phyloP scores from a whole-genome alignment of 2,888 invertebrate species.

The Carcina quercana region DNA sequence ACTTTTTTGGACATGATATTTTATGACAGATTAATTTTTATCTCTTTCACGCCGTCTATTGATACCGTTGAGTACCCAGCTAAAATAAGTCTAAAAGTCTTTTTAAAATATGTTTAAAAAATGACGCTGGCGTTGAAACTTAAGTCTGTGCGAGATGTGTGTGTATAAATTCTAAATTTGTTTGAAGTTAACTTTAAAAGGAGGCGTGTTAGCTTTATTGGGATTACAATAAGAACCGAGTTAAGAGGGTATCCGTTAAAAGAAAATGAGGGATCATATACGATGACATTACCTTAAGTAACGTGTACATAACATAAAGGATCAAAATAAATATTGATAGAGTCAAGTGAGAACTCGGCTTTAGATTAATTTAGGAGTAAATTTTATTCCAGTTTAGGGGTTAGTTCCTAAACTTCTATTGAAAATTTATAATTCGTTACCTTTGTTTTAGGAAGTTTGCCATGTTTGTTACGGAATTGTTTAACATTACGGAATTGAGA shows the following conservation, averaged over 20 bases:
- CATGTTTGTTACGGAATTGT: slow-evolving; percentile 49
- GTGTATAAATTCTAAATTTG: background rate
- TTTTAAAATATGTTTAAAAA: too few relatives aligned
- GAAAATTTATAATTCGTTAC: background rate
- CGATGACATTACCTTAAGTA: slow-evolving; percentile 43
- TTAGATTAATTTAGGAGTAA: slow-evolving; percentile 20
- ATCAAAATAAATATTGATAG: slow-evolving; percentile 52
- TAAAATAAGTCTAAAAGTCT: too few relatives aligned
- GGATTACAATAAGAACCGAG: slow-evolving; percentile 16
- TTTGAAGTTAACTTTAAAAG: too few relatives aligned
- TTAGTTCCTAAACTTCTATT: background rate
- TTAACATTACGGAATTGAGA: slow-evolving; percentile 58
- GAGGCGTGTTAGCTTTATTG: too few relatives aligned
- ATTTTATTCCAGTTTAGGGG: slow-evolving; percentile 9
- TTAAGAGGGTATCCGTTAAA: slow-evolving; percentile 41
- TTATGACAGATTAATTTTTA: too few relatives aligned
- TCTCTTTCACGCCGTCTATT: too few relatives aligned
- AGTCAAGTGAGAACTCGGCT: slow-evolving; percentile 32
- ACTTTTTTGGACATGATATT: too few relatives aligned
- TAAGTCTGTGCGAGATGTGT: too few relatives aligned
- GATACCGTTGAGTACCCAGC: too few relatives aligned
- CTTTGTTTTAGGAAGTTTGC: too few relatives aligned
- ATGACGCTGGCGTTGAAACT: too few relatives aligned
- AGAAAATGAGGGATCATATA: slow-evolving; percentile 61
- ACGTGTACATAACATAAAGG: slow-evolving; percentile 54